phyloP scores from a whole-genome alignment of 2,797 vertebrate genomes.

The Rhynchonycteris naso region DNA sequence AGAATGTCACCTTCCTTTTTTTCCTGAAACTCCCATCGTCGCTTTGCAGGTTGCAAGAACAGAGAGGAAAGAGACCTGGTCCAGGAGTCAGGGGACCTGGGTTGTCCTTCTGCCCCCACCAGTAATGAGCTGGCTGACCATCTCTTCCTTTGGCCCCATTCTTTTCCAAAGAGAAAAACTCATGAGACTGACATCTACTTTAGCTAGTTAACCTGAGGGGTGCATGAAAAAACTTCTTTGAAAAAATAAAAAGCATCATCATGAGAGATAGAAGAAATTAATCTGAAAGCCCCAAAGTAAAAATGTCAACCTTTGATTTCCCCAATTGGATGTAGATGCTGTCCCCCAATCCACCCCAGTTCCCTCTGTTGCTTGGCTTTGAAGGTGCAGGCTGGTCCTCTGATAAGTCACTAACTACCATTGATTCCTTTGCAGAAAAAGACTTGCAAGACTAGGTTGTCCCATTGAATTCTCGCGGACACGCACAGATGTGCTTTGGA shows the following conservation, averaged over 20 bases:
- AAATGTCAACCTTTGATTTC: background rate
- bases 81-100: conserved; percentile 48
- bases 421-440: conserved; percentile 19
- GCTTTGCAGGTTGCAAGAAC: conserved; percentile 62
- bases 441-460: background rate
- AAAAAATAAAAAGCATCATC: conserved; percentile 21
- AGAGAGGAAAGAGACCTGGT: conserved; percentile 56
- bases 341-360: background rate
- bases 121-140: conserved; percentile 13
- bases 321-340: background rate
- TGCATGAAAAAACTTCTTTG: conserved; percentile 57
- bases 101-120: background rate
- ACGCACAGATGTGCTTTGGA: background rate
- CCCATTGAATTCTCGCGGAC: background rate
- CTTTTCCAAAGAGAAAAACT: conserved; percentile 37
- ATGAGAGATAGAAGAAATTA: background rate
- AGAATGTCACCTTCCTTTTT: conserved; percentile 69
- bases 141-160: conserved; percentile 29
- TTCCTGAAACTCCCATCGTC: conserved; percentile 57
- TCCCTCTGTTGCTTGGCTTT: background rate
- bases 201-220: background rate
- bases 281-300: background rate
- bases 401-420: background rate
- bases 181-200: background rate
- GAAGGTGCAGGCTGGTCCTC: background rate